Evolutionary conservation across 2,113 vertebrate species (phyloP), one percentile per base, ranked within the genome.

Genomic region (Phalacrocorax aristotelis): DNA sequence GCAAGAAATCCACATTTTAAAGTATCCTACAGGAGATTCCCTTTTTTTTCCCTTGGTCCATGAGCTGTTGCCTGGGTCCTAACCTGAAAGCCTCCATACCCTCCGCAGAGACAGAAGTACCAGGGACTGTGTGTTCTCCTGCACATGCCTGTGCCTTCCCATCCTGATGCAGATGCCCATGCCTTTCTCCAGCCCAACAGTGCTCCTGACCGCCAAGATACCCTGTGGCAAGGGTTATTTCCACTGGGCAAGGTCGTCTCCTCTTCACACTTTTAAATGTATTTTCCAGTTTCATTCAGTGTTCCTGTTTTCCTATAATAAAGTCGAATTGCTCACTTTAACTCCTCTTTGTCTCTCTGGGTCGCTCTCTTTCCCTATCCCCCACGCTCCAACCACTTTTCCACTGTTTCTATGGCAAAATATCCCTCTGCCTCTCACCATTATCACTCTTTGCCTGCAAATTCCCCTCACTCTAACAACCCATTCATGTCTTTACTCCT

Each of bases 261-360:
- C 49, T 91, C 75, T 76, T 60, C 85, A 40, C 66, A 60, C 71
- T 83, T 72, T 34, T 17, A 74, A 66, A 77, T 91, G 94, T 85
- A 58, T 83, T 93, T 95, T 70, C 52, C 81, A 52, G n/a, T 78
- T 88, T 57, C 54, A 13, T 77, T 81, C 78, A 23, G 52, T 80
- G 79, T 68, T 83, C 46, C 71, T 49, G 48, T 85, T 91, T 91
- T 96, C 75, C 89, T 88, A 36, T 57, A 96, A 95, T 97, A 97
- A 97, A 97, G 42, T 38, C 0, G 0, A 88, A 75, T 44, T 48
- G 51, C 68, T 94, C 89, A 55, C 68, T 88, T 94, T 34, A 75
- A 42, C 75, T 88, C 54, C n/a, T 89, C 70, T 79, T 30, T 40
- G 57, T 29, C 62, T 93, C 57, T 42, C 36, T 77, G 2, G 1